Percentiles rank a stretch among this genome's conserved stretches.
phyloP scores from a whole-genome alignment of 2,888 invertebrate species.

The Hypomecis atomaria region DNA sequence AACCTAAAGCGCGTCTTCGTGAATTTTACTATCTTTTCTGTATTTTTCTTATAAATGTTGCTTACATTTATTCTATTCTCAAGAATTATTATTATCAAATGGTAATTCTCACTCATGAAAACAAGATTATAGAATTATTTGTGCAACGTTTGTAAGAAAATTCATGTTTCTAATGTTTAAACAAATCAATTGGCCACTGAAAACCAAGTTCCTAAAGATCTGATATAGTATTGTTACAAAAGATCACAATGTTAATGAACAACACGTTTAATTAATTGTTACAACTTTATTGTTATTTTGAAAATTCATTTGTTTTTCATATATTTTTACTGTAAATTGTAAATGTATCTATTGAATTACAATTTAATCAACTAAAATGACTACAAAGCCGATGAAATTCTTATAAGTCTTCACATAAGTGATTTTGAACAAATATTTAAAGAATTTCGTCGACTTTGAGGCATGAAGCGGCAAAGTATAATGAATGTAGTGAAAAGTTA shows the following conservation, averaged over 20 bases:
- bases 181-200: slow-evolving; percentile 12
- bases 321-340: background rate
- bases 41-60: too few relatives aligned
- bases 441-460: slow-evolving; percentile 5
- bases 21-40: too few relatives aligned
- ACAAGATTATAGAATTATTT: too few relatives aligned
- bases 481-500: too few relatives aligned
- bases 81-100: too few relatives aligned
- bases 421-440: background rate
- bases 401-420: background rate
- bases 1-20: too few relatives aligned
- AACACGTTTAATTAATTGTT: background rate
- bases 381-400: background rate
- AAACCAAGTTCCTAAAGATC: slow-evolving; percentile 30
- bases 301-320: background rate
- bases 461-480: too few relatives aligned
- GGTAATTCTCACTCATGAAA: too few relatives aligned
- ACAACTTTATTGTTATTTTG: background rate
- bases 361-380: background rate
- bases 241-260: background rate
- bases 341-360: background rate
- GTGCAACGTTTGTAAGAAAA: too few relatives aligned
- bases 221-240: slow-evolving; percentile 11
- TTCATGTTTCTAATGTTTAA: background rate
- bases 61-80: too few relatives aligned